Base-by-base conservation (phyloP, 2,113 vertebrate species). In the Paedocypris sp. region DNA sequence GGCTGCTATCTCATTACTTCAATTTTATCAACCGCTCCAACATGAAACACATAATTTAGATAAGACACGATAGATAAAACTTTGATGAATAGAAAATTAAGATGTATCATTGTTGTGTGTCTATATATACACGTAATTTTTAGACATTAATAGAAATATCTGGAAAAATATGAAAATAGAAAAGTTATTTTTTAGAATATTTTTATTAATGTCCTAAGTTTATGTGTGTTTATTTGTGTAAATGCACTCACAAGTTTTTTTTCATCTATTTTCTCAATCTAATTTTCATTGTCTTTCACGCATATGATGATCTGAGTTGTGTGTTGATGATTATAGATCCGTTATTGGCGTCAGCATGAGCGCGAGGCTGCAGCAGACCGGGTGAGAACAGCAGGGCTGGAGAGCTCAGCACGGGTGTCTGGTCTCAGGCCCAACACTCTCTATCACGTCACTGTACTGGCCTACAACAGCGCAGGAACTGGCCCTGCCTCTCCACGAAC, bases 261-360 rank as follows among this genome's bases (percentile, higher is more conserved):
- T n/a, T n/a, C n/a, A n/a, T n/a, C n/a, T n/a, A n/a, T n/a, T n/a
- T n/a, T n/a, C n/a, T n/a, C n/a, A n/a, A n/a, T n/a, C n/a, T n/a
- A n/a, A n/a, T n/a, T 16, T 18, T 12, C 3, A 8, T 25, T 29
- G 2, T 39, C 6, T 11, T 67, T 5, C n/a, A 11, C 22, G n/a
- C n/a, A n/a, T n/a, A n/a, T n/a, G n/a, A n/a, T n/a, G n/a, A n/a
- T n/a, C n/a, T n/a, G n/a, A n/a, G n/a, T n/a, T n/a, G n/a, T n/a
- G n/a, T n/a, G n/a, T n/a, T n/a, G n/a, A n/a, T 20, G 43, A 7
- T 33, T 31, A 2, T 68, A 97, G 93, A 97, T 97, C 66, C 89
- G 91, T 2, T 96, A 96, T 81, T 98, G 95, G 95, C 87, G 90
- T 64, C 89, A 88, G 0, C 90, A 92, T 0, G 92, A 95, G 58